phyloP scores from a whole-genome alignment of 2,113 vertebrate species.

The Rissa tridactyla region DNA sequence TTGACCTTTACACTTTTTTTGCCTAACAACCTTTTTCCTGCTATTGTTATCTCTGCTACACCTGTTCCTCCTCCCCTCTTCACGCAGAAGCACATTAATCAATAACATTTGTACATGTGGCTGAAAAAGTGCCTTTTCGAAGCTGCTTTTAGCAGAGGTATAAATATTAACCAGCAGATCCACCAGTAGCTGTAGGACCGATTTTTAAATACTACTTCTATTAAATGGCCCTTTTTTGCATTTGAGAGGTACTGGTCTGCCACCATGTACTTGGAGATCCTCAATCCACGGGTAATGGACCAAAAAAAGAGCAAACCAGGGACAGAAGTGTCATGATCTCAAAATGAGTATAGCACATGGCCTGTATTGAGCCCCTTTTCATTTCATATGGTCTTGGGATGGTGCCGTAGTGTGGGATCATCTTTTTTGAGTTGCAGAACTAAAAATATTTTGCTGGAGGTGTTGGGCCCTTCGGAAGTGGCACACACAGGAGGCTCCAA shows the following conservation, averaged over 20 bases:
- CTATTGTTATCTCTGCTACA: not conserved
- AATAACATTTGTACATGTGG: not conserved
- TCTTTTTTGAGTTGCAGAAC: not conserved
- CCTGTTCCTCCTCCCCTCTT: not conserved
- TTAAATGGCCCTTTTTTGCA: not conserved
- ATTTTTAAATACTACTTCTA: not conserved
- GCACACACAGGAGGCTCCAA: accelerated
- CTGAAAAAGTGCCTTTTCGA: not conserved
- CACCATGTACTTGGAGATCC: accelerated
- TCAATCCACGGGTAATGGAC: accelerated
- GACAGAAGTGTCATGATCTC: not conserved
- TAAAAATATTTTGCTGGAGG: not conserved
- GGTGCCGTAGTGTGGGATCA: not conserved
- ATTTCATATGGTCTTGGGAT: not conserved
- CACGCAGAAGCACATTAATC: not conserved
- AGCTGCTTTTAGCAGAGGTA: not conserved
- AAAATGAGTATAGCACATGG: not conserved
- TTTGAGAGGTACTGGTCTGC: not conserved
- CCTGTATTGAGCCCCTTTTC: not conserved
- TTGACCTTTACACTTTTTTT: not conserved
- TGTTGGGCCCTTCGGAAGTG: not conserved
- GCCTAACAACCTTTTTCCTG: not conserved
- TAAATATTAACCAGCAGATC: not conserved
- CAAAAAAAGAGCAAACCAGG: not conserved
- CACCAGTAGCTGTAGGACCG: not conserved